phyloP scores from a whole-genome alignment of 2,888 invertebrate species.

The Lasioglossum vierecki region DNA sequence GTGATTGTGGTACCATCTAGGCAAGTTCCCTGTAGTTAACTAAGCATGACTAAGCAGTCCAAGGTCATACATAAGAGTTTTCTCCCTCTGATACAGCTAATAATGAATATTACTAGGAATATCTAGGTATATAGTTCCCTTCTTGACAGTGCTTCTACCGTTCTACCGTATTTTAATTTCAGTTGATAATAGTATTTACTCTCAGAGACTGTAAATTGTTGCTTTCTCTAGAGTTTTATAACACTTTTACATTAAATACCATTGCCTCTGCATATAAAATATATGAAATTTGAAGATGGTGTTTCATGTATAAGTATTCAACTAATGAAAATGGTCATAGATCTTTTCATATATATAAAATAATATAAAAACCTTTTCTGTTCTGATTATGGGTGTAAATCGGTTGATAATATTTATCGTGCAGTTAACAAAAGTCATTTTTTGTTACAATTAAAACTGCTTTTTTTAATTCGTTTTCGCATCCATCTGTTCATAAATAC shows the following conservation, averaged over 20 bases:
- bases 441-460: slow-evolving; percentile 15
- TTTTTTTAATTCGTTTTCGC: slow-evolving; percentile 17
- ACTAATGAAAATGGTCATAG: slow-evolving; percentile 1
- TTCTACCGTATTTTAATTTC: not conserved
- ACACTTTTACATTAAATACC: not conserved
- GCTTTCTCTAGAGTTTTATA: not conserved
- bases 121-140: not conserved
- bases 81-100: no score
- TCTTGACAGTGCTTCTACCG: not conserved
- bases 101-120: not conserved
- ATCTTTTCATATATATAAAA: not conserved
- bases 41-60: no score
- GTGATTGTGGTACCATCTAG: no score
- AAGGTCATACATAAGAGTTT: no score
- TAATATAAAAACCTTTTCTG: not conserved
- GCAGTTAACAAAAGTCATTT: slow-evolving; percentile 17
- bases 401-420: slow-evolving; percentile 6
- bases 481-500: slow-evolving; percentile 50
- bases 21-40: no score
- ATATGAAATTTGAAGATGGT: slow-evolving; percentile 16
- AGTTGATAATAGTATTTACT: slow-evolving; percentile 5
- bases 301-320: not conserved
- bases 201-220: not conserved
- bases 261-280: not conserved
- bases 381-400: slow-evolving; percentile 15